Percentiles rank a stretch among this genome's conserved stretches.
These are phyloP conservation scores for Nematopogon swammerdamellus DNA, from an alignment of 2,888 invertebrate species.

Conservation along the genomic window DNA sequence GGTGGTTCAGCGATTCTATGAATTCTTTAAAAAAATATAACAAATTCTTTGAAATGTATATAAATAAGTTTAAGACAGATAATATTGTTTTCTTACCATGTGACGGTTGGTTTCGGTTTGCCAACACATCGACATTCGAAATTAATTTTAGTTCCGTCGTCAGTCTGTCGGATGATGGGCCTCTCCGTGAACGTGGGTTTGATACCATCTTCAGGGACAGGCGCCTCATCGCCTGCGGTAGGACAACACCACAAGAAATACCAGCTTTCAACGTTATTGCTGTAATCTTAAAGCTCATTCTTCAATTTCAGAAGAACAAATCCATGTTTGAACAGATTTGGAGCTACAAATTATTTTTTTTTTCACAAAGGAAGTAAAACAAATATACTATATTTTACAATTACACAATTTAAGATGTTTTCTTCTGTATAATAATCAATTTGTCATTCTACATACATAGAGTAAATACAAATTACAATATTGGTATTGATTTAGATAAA, in stretches of 20 bases:
- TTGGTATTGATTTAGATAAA: too few species aligned
- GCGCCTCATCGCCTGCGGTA: constrained; percentile 87
- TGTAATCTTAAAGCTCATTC: too few species aligned
- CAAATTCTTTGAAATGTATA: too few species aligned
- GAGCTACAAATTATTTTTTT: constrained; percentile 22
- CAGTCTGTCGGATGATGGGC: constrained; percentile 95
- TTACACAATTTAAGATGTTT: constrained; percentile 58
- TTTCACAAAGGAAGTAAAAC: too few species aligned
- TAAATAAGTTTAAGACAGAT: too few species aligned
- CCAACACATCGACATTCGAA: constrained; percentile 98
- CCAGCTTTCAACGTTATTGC: constrained; percentile 12
- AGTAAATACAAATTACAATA: too few species aligned
- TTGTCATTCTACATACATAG: too few species aligned
- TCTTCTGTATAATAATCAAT: constrained; percentile 23
- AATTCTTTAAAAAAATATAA: too few species aligned
- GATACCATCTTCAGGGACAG: constrained; percentile 88
- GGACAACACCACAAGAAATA: not conserved
- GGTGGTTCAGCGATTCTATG: too few species aligned
- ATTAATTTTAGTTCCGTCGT: constrained; percentile 91
- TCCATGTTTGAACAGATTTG: constrained; percentile 31
- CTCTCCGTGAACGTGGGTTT: constrained; percentile 98
- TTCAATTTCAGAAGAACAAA: constrained; percentile 26
- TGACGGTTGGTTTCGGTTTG: constrained; percentile 90
- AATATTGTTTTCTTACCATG: constrained; percentile 68
- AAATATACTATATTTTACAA: too few species aligned